Conservation (phyloP, 1,140 invertebrate species). For the Bombus superbus region DNA sequence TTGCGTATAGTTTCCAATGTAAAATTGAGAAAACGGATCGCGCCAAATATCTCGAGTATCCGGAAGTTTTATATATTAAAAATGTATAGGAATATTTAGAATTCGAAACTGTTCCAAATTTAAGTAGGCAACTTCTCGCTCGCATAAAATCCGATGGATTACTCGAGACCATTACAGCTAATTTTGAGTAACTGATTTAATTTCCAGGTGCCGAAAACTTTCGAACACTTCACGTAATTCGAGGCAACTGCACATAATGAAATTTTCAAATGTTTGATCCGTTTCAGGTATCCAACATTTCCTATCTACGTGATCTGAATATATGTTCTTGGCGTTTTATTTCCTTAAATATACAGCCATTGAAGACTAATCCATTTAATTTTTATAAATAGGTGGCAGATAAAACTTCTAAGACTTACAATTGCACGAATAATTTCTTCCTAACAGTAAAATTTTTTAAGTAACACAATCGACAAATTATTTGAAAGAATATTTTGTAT, state of each 20-base stretch:
- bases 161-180: conserved; percentile 45
- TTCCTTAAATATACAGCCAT: not conserved
- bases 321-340: not conserved
- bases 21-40: not conserved
- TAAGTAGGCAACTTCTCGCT: conserved; percentile 20
- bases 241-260: conserved; percentile 23
- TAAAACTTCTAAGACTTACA: not conserved
- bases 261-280: conserved; percentile 36
- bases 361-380: not conserved
- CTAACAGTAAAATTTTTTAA: too few relatives aligned
- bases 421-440: not conserved
- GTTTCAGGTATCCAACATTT: conserved; percentile 1
- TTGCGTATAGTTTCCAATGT: not conserved
- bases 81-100: conserved; percentile 27
- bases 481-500: not conserved
- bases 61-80: conserved; percentile 20
- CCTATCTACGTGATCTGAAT: not conserved
- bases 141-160: conserved; percentile 46
- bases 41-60: too few relatives aligned
- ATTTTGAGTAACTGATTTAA: conserved; percentile 48
- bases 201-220: conserved; percentile 37
- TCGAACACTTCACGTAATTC: conserved; percentile 38
- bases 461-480: not conserved
- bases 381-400: not conserved
- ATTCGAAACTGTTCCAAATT: conserved; percentile 33